phyloP scores from a whole-genome alignment of 2,113 vertebrate genomes.

The Ophthalmolycus amberensis region DNA sequence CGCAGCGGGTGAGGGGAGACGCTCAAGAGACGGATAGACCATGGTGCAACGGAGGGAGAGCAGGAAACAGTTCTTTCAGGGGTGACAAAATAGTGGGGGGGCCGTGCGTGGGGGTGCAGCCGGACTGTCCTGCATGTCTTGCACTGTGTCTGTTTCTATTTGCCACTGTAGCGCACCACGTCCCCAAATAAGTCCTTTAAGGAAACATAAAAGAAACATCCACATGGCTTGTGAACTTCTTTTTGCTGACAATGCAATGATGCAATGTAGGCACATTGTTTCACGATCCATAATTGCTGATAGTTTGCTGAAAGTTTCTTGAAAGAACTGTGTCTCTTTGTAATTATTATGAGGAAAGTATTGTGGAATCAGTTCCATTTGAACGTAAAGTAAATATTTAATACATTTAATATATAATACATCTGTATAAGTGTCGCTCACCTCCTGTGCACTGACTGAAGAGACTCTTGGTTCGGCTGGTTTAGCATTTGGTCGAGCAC shows the following conservation, averaged over 20 bases:
- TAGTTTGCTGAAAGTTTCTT: neutral
- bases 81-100: slow-evolving; percentile 14
- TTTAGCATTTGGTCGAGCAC: too few relatives aligned
- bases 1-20: slow-evolving; percentile 32
- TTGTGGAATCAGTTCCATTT: neutral
- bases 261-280: neutral
- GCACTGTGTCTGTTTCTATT: neutral
- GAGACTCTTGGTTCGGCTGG: too few relatives aligned
- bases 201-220: neutral
- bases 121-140: neutral
- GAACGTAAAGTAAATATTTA: too few relatives aligned
- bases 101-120: neutral
- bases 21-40: slow-evolving; percentile 18
- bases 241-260: neutral
- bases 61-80: slow-evolving; percentile 33
- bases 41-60: slow-evolving; percentile 16
- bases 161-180: neutral
- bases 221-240: neutral
- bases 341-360: neutral
- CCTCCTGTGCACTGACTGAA: neutral
- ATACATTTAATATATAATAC: too few relatives aligned
- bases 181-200: neutral
- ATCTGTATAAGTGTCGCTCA: neutral
- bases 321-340: neutral
- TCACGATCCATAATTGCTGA: neutral